Percentiles rank a stretch among this genome's conserved stretches.
These are phyloP conservation scores for Morinoia aosen DNA, from an alignment of 2,888 invertebrate species.

Conservation along the genomic window DNA sequence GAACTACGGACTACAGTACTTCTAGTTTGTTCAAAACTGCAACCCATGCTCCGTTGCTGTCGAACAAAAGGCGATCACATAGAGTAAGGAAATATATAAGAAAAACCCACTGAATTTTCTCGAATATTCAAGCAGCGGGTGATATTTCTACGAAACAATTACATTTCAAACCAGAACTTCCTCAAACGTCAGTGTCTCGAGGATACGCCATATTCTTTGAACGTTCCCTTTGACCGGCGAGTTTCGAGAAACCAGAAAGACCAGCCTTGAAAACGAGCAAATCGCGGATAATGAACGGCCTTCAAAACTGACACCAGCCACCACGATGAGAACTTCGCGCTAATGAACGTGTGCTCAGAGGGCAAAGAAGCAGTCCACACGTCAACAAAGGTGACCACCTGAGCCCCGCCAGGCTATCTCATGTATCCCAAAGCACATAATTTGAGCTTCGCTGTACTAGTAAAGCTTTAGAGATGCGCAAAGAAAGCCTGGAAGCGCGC, in stretches of 20 bases:
- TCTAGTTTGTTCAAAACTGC: too few relatives aligned
- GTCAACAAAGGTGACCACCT: background rate
- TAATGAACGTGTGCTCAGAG: background rate
- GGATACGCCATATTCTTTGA: background rate
- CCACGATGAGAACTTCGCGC: background rate
- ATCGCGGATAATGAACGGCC: background rate
- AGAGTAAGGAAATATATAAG: too few relatives aligned
- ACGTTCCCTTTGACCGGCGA: background rate
- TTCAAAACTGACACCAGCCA: background rate
- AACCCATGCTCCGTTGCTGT: background rate
- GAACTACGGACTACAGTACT: too few relatives aligned
- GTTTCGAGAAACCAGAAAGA: background rate
- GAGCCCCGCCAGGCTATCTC: background rate
- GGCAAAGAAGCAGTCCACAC: background rate
- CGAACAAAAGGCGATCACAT: too few relatives aligned
- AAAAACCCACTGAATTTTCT: too few relatives aligned
- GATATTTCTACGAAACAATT: too few relatives aligned
- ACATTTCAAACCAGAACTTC: background rate
- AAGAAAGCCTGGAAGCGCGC: background rate
- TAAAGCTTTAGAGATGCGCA: slow-evolving; percentile 1
- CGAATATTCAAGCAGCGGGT: too few relatives aligned
- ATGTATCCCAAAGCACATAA: background rate
- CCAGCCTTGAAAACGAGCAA: background rate
- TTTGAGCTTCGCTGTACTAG: background rate
- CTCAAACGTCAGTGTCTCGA: too few relatives aligned